Evolutionary conservation across 2,797 vertebrate species (phyloP).

Genomic region (Siniperca undulata): DNA sequence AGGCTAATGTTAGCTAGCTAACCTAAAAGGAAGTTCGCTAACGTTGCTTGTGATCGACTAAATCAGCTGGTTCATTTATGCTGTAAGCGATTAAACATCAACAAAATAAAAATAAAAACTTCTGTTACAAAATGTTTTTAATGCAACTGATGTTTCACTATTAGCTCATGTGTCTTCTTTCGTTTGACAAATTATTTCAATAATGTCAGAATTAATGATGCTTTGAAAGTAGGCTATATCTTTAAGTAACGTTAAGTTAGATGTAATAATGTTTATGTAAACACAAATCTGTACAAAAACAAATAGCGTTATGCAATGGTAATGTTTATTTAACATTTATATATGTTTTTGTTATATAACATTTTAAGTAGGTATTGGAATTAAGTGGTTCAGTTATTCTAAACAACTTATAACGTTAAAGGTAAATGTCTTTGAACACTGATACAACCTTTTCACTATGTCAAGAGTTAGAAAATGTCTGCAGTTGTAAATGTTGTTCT

Average conservation of each 20-base stretch:
- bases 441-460: not conserved
- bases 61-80: not conserved
- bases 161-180: not conserved
- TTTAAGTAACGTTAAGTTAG: not conserved
- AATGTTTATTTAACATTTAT: not conserved
- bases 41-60: not conserved
- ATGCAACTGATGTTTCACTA: not conserved
- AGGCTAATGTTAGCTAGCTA: slow-evolving; percentile 53
- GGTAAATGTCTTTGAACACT: not conserved
- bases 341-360: not conserved
- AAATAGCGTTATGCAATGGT: not conserved
- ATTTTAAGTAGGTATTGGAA: not conserved
- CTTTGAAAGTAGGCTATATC: not conserved
- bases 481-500: not conserved
- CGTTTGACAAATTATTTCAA: not conserved
- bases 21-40: slow-evolving; percentile 48
- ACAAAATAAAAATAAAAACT: not conserved
- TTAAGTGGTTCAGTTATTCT: not conserved
- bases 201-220: not conserved
- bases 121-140: not conserved
- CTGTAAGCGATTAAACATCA: not conserved
- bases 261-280: not conserved
- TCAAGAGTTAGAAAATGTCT: not conserved
- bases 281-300: not conserved
- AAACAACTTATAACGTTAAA: not conserved